A percentile compares a stretch with the other conserved stretches of the same genome.
Conservation (phyloP, 1,140 invertebrate species). For the Pararge aegeria region DNA sequence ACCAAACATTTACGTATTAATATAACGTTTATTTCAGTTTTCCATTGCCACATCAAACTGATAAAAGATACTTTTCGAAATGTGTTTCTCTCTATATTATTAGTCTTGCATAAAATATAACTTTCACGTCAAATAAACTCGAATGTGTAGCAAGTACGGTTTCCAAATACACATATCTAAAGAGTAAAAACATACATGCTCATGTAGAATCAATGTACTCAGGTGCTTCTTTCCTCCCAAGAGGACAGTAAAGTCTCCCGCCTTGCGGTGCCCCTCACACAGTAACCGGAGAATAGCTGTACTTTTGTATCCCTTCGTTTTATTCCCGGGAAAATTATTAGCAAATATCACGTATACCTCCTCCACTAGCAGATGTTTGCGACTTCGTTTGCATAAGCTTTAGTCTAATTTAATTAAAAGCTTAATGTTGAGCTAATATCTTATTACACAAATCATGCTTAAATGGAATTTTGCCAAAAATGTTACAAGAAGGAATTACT, state of each 20-base stretch:
- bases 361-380: not conserved
- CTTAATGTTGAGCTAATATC: not conserved
- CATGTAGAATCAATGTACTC: constrained; percentile 68
- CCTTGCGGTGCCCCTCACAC: constrained; percentile 47
- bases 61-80: too few species aligned
- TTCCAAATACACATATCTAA: constrained; percentile 22
- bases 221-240: constrained; percentile 52
- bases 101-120: not conserved
- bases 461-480: not conserved
- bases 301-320: constrained; percentile 33
- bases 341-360: not conserved
- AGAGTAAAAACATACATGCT: constrained; percentile 31
- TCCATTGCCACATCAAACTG: too few species aligned
- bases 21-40: too few species aligned
- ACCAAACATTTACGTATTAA: too few species aligned
- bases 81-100: not conserved
- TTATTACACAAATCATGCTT: not conserved
- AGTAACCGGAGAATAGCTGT: constrained; percentile 32
- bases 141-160: constrained; percentile 8
- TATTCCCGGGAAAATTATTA: constrained; percentile 28
- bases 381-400: not conserved
- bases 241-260: constrained; percentile 64
- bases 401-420: not conserved
- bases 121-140: not conserved
- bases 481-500: not conserved